Evolutionary conservation across 2,888 invertebrate genomes (phyloP).

Genomic region (Melanotus villosus): DNA sequence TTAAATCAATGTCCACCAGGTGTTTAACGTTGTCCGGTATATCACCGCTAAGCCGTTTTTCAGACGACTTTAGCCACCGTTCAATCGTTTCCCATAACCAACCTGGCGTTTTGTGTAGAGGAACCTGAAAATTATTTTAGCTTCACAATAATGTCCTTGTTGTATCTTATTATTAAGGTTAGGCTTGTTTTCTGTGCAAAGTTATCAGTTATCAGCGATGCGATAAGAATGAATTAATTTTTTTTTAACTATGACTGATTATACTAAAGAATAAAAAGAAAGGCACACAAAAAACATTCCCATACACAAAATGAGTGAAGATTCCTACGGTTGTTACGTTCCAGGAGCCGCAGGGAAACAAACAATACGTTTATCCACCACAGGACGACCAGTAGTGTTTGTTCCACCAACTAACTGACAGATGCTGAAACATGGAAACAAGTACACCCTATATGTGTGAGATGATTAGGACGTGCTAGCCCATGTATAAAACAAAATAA

Average conservation of each 20-base stretch:
- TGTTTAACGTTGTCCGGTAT: slow-evolving; percentile 59
- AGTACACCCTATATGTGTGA: slow-evolving; percentile 67
- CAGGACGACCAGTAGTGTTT: slow-evolving; percentile 56
- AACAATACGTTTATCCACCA: slow-evolving; percentile 54
- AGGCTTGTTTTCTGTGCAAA: slow-evolving; percentile 37
- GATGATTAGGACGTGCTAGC: slow-evolving; percentile 56
- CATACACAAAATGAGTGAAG: slow-evolving; percentile 56
- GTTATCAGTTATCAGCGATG: too few species aligned
- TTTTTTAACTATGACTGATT: background rate
- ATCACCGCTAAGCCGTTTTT: slow-evolving; percentile 67
- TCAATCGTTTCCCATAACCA: slow-evolving; percentile 95
- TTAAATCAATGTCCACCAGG: slow-evolving; percentile 69
- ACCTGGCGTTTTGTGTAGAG: slow-evolving; percentile 94
- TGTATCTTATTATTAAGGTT: slow-evolving; percentile 18
- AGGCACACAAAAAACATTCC: slow-evolving; percentile 51
- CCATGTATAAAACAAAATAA: slow-evolving; percentile 50
- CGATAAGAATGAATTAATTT: too few species aligned
- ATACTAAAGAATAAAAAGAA: background rate
- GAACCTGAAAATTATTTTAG: slow-evolving; percentile 71
- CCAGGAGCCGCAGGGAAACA: slow-evolving; percentile 51
- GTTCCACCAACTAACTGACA: slow-evolving; percentile 51
- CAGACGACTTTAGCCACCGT: slow-evolving; percentile 79
- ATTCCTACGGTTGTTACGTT: slow-evolving; percentile 60
- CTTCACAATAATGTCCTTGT: slow-evolving; percentile 25
- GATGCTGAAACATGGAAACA: slow-evolving; percentile 67